Base-by-base conservation (phyloP, 1,140 invertebrate genomes). In the Cyclargus thomasi region DNA sequence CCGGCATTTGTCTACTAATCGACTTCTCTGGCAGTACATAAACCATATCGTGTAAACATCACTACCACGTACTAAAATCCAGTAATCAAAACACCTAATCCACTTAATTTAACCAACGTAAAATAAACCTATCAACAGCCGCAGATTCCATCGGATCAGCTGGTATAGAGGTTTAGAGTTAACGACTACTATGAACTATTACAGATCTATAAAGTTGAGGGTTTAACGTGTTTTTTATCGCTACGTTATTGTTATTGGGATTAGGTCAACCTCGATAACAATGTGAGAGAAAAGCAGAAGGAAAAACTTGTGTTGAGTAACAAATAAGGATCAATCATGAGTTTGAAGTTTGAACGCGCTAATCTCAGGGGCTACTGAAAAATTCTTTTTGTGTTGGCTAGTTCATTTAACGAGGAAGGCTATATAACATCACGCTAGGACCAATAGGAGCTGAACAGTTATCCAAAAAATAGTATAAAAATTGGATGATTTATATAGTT, bases 171-270 rank as follows among this genome's bases (percentile, higher is more conserved):
- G 11, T 59, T 59, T 59, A 59, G 10, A 20, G 10, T 59, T 59
- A 20, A 59, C 18, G 55, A 59, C 10, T 21, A 11, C 20, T 59
- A 21, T 21, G 55, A 59, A 20, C 55, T 59, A 59, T 59, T 59
- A 59, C 18, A 17, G 18, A 18, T 20, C n/a, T 21, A 21, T 59
- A 59, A 21, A 59, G 55, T 20, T 21, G 55, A 10, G 17, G 55
- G 55, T 6, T 59, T 59, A 18, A 59, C 18, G 55, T 21, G 5
- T 20, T 59, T 59, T 59, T 59, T 59, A 59, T 59, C 55, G 18
- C 55, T 21, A n/a, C 20, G 10, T 11, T 59, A 59, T 20, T 59
- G 18, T 59, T 59, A 59, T 11, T 20, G n/a, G n/a, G 53, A 20
- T 1, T 21, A 20, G 55, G 18, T 20, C 55, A 47, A 16, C 11